A percentile compares a stretch with the other conserved stretches of the same genome.
Conservation (phyloP, 2,797 vertebrate species). For the Poeciliopsis turneri region DNA sequence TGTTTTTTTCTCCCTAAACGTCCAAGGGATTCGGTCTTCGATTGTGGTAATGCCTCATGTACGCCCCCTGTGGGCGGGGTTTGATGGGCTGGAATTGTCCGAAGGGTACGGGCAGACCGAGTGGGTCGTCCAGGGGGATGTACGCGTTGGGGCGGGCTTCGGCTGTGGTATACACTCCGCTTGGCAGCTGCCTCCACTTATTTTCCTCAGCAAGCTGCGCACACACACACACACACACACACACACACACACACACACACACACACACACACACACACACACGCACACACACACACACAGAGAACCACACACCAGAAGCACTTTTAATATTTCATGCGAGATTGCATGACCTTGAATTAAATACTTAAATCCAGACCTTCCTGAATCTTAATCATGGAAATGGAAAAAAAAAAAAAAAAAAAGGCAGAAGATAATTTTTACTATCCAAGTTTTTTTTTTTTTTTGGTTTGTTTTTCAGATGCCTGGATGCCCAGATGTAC, state of each 20-base stretch:
- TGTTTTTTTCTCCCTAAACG: conserved; percentile 68
- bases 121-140: conserved; percentile 71
- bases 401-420: conserved; percentile 48
- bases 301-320: conserved; percentile 21
- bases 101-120: conserved; percentile 86
- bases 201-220: conserved; percentile 75
- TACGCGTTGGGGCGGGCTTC: conserved; percentile 85
- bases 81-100: conserved; percentile 87
- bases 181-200: conserved; percentile 72
- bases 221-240: not conserved
- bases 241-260: not conserved
- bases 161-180: conserved; percentile 78
- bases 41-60: conserved; percentile 86
- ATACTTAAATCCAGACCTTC: conserved; percentile 34
- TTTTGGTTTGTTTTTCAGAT: not conserved
- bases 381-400: conserved; percentile 55
- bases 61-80: conserved; percentile 79
- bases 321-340: conserved; percentile 52
- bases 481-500: not conserved
- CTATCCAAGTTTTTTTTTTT: too few species aligned
- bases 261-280: too few species aligned
- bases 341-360: conserved; percentile 50
- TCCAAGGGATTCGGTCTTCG: conserved; percentile 83
- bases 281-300: not conserved
- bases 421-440: not conserved